These are phyloP conservation scores for Lordiphosa collinella DNA, from an alignment of 1,140 invertebrate species.

Conservation along the genomic window DNA sequence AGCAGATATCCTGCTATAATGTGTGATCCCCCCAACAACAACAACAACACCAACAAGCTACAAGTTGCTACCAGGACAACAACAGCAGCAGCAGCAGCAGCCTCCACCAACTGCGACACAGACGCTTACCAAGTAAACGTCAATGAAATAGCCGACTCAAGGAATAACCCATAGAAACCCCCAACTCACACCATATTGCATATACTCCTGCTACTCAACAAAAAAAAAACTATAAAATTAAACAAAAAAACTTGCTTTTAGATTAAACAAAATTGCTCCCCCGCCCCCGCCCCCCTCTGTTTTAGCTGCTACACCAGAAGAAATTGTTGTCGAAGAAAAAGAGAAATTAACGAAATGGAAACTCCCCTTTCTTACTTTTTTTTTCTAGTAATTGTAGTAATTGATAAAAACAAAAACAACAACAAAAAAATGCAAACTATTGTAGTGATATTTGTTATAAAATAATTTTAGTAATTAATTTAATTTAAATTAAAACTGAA, in stretches of 20 bases:
- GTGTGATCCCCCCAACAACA: constrained; percentile 79
- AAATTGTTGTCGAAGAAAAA: constrained; percentile 38
- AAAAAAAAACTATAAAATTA: constrained; percentile 44
- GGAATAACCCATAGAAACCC: constrained; percentile 34
- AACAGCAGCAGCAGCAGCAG: constrained; percentile 25
- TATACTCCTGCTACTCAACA: constrained; percentile 5
- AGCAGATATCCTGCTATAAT: constrained; percentile 82
- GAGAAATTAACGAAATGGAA: constrained; percentile 20
- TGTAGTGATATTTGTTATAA: constrained; percentile 79
- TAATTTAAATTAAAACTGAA: constrained; percentile 73
- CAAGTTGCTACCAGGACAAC: constrained; percentile 24
- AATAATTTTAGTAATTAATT: constrained; percentile 79
- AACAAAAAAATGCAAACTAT: constrained; percentile 78
- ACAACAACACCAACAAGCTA: constrained; percentile 24
- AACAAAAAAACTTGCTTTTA: constrained; percentile 28
- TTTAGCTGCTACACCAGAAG: constrained; percentile 32
- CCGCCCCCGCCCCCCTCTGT: neutral
- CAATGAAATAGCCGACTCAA: constrained; percentile 50
- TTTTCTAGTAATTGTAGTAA: constrained; percentile 64
- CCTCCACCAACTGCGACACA: constrained; percentile 59
- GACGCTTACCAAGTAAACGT: constrained; percentile 72
- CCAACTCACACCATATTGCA: constrained; percentile 15
- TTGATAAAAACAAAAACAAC: constrained; percentile 57
- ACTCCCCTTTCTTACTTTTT: constrained; percentile 37
- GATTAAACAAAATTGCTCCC: too few species aligned